These are phyloP conservation scores for Neotragus pygmaeus DNA, from an alignment of 2,113 vertebrate genomes.

Conservation along the genomic window DNA sequence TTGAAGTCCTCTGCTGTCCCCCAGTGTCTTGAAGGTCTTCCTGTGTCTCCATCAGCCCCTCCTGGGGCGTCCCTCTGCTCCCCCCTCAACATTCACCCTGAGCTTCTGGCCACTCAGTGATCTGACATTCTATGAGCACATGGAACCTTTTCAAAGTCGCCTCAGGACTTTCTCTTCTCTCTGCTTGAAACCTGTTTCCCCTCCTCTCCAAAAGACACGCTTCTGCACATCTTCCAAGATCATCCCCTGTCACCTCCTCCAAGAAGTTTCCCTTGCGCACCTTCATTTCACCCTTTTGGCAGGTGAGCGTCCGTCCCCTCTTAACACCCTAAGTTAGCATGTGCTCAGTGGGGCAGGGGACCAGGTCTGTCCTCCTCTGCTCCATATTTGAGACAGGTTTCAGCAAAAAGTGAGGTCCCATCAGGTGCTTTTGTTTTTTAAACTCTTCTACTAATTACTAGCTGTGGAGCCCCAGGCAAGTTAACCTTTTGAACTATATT, in stretches of 20 bases:
- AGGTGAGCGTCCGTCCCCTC: no score
- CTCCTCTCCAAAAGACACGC: neutral
- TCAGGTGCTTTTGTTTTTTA: neutral
- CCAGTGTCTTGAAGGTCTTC: neutral
- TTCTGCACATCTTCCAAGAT: neutral
- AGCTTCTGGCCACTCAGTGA: neutral
- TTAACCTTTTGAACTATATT: neutral
- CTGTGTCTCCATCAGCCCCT: neutral
- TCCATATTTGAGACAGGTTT: neutral
- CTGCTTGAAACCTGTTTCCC: neutral
- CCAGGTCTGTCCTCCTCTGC: neutral
- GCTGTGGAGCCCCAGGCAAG: neutral
- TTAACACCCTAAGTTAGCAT: neutral
- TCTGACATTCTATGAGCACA: neutral
- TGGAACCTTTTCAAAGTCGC: neutral
- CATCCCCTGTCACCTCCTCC: neutral
- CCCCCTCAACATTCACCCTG: neutral
- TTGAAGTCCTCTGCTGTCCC: neutral
- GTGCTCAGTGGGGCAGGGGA: neutral
- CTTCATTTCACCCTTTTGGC: neutral
- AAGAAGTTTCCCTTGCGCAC: neutral
- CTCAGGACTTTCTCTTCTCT: neutral
- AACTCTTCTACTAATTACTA: neutral
- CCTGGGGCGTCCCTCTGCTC: rapidly evolving
- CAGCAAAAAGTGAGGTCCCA: neutral